phyloP scores from a whole-genome alignment of 2,113 vertebrate genomes.

The Mormyrus lacerda region DNA sequence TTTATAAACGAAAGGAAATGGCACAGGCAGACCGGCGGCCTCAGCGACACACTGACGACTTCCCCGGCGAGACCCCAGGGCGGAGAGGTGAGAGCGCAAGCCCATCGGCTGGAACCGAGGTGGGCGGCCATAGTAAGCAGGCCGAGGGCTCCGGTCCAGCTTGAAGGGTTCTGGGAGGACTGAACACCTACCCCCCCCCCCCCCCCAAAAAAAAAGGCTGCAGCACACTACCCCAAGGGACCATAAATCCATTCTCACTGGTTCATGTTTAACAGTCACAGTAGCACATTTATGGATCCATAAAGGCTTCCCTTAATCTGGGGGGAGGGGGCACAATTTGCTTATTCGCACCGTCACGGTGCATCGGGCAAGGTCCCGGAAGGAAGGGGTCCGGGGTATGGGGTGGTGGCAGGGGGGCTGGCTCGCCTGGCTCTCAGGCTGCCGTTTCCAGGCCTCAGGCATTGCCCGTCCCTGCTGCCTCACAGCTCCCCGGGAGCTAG shows the following conservation, averaged over 20 bases:
- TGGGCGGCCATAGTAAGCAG: not conserved
- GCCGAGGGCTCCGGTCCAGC: not conserved
- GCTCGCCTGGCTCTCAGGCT: not conserved
- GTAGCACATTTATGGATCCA: constrained; percentile 33
- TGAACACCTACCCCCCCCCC: constrained; percentile 19
- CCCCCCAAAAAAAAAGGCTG: not conserved
- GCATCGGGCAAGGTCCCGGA: not conserved
- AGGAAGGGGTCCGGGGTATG: not conserved
- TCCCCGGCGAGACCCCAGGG: not conserved
- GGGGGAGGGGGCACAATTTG: not conserved
- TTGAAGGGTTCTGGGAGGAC: not conserved
- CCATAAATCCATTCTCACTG: constrained; percentile 34
- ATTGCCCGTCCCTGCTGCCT: not conserved
- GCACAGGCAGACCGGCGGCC: constrained; percentile 50
- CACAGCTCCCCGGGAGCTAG: not conserved
- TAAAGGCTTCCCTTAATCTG: constrained; percentile 27
- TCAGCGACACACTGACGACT: not conserved
- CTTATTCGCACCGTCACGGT: constrained; percentile 29
- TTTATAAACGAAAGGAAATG: constrained; percentile 57
- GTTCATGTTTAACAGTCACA: constrained; percentile 42
- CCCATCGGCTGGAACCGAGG: not conserved
- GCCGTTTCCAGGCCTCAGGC: not conserved
- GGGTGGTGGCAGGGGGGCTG: not conserved
- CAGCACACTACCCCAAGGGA: constrained; percentile 11
- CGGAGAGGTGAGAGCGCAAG: not conserved